phyloP scores from a whole-genome alignment of 2,888 invertebrate species.

The Drosophila incognita region DNA sequence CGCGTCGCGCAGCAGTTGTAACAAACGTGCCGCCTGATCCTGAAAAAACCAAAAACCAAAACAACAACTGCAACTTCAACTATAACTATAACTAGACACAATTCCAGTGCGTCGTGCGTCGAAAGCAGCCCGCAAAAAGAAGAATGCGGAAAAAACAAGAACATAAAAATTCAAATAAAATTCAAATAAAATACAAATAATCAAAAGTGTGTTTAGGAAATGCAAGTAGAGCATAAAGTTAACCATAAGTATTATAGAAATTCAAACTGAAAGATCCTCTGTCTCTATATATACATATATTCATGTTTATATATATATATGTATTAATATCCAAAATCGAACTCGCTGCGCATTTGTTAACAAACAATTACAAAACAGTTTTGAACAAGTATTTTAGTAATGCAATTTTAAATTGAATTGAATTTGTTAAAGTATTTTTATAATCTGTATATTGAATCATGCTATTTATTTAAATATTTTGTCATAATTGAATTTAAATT shows the following conservation, averaged over 20 bases:
- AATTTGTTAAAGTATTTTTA: slow-evolving; percentile 60
- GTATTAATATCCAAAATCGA: slow-evolving; percentile 29
- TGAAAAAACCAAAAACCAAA: not conserved
- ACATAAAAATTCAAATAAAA: no score
- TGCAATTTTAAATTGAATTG: slow-evolving; percentile 53
- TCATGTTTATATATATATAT: slow-evolving; percentile 16
- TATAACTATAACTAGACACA: slow-evolving; percentile 60
- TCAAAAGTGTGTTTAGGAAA: slow-evolving; percentile 38
- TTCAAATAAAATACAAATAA: slow-evolving; percentile 26
- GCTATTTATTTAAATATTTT: slow-evolving; percentile 38
- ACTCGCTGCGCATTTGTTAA: slow-evolving; percentile 47
- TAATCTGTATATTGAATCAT: slow-evolving; percentile 39
- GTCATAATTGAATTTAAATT: slow-evolving; percentile 47
- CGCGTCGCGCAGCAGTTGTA: slow-evolving; percentile 16
- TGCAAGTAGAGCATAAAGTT: slow-evolving; percentile 52
- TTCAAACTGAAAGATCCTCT: slow-evolving; percentile 39
- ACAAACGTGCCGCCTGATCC: slow-evolving; percentile 33
- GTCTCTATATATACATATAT: slow-evolving; percentile 15
- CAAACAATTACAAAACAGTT: slow-evolving; percentile 30
- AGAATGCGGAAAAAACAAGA: slow-evolving; percentile 14
- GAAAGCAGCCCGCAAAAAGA: slow-evolving; percentile 38
- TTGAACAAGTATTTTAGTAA: slow-evolving; percentile 51
- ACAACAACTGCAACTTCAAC: slow-evolving; percentile 4
- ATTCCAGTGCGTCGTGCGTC: slow-evolving; percentile 69
- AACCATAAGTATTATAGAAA: slow-evolving; percentile 59